Percentiles rank a stretch among this genome's conserved stretches.
phyloP scores from a whole-genome alignment of 1,140 invertebrate species.

The Trachymyrmex septentrionalis region DNA sequence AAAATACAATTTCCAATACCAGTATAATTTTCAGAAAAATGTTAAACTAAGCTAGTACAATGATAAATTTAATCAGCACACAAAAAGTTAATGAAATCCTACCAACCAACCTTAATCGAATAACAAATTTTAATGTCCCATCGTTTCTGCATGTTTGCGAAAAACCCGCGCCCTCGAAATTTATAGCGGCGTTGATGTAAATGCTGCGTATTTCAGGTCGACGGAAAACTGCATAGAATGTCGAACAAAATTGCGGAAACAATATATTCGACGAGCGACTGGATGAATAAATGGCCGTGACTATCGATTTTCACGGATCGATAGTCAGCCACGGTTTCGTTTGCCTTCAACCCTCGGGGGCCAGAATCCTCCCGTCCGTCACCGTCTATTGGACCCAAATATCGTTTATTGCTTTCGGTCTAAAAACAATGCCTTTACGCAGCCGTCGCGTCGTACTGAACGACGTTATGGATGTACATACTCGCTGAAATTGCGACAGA shows the following conservation, averaged over 20 bases:
- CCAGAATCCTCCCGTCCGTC: slow-evolving; percentile 53
- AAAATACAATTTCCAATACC: background rate
- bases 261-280: slow-evolving; percentile 77
- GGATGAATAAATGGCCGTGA: slow-evolving; percentile 76
- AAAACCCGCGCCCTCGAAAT: slow-evolving; percentile 53
- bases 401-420: slow-evolving; percentile 81
- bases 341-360: slow-evolving; percentile 70
- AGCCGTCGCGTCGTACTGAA: slow-evolving; percentile 66
- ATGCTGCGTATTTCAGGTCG: slow-evolving; percentile 60
- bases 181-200: slow-evolving; percentile 74
- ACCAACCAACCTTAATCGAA: slow-evolving; percentile 41
- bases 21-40: slow-evolving; percentile 18
- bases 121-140: slow-evolving; percentile 54
- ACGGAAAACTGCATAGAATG: slow-evolving; percentile 75
- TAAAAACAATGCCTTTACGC: slow-evolving; percentile 81
- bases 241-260: slow-evolving; percentile 79
- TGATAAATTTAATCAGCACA: slow-evolving; percentile 1
- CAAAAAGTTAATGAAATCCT: slow-evolving; percentile 41
- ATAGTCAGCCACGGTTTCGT: slow-evolving; percentile 71
- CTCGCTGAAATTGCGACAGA: slow-evolving; percentile 69
- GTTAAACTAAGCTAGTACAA: background rate
- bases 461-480: slow-evolving; percentile 65
- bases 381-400: slow-evolving; percentile 59
- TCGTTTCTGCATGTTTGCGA: slow-evolving; percentile 53
- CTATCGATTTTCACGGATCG: slow-evolving; percentile 76